phyloP scores from a whole-genome alignment of 2,797 vertebrate genomes.

The Myoxocephalus aenaeus region DNA sequence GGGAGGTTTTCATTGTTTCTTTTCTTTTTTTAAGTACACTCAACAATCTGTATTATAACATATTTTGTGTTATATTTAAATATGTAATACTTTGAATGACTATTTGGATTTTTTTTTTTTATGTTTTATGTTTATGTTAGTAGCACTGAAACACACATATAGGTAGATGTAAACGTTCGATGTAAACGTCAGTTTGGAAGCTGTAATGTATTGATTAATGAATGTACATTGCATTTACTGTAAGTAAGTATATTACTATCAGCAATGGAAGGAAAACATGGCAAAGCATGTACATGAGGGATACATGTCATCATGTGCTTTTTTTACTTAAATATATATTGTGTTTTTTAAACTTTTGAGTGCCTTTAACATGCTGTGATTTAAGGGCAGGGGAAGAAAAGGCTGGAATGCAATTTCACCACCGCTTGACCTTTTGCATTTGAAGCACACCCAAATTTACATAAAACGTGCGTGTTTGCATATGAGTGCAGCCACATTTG shows the following conservation, averaged over 20 bases:
- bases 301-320: conserved; percentile 3
- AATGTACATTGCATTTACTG: conserved; percentile 11
- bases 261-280: background rate
- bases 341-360: conserved; percentile 12
- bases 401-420: conserved; percentile 30
- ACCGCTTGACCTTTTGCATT: conserved; percentile 29
- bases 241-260: background rate
- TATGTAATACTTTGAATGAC: background rate
- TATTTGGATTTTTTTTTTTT: background rate
- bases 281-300: background rate
- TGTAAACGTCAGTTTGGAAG: background rate
- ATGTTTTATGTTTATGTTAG: background rate
- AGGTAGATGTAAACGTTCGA: too few species aligned
- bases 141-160: background rate
- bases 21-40: background rate
- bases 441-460: conserved; percentile 27
- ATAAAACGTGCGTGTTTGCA: conserved; percentile 5
- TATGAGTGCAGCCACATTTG: conserved; percentile 14
- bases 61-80: background rate
- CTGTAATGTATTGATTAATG: background rate
- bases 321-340: background rate
- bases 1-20: background rate
- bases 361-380: conserved; percentile 42
- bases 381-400: conserved; percentile 30
- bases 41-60: background rate